A percentile compares a stretch with the other conserved stretches of the same genome.
Evolutionary conservation across 2,888 invertebrate genomes (phyloP).

Genomic region (Phasia obesa): DNA sequence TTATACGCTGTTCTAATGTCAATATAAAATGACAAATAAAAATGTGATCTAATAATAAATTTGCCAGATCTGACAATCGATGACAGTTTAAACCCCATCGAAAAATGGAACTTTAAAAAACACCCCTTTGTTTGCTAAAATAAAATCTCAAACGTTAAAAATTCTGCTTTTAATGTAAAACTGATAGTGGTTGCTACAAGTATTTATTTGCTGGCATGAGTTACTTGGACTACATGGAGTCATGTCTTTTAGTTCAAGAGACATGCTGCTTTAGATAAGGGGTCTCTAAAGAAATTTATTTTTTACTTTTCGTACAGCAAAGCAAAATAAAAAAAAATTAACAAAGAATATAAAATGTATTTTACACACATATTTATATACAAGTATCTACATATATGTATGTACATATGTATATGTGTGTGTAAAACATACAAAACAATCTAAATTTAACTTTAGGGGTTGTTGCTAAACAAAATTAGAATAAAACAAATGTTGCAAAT

Average conservation of each 20-base stretch:
- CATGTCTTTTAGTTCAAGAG: conserved; percentile 76
- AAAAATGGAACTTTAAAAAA: too few species aligned
- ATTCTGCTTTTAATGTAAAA: background rate
- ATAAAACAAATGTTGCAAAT: conserved; percentile 33
- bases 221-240: conserved; percentile 13
- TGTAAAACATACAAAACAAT: conserved; percentile 39
- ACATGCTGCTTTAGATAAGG: conserved; percentile 70
- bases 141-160: background rate
- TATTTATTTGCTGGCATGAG: conserved; percentile 19
- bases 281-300: conserved; percentile 77
- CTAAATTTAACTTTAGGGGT: conserved; percentile 65
- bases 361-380: conserved; percentile 12
- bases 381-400: background rate
- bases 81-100: too few species aligned
- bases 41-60: too few species aligned
- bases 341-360: conserved; percentile 57
- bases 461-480: conserved; percentile 46
- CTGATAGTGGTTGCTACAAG: background rate
- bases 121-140: conserved; percentile 67
- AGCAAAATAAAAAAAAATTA: conserved; percentile 3
- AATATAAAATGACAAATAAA: too few species aligned
- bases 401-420: background rate
- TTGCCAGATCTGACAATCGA: too few species aligned
- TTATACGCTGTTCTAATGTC: too few species aligned
- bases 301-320: background rate